Conservation (phyloP, 1,140 invertebrate species). For the Bombus confusus region DNA sequence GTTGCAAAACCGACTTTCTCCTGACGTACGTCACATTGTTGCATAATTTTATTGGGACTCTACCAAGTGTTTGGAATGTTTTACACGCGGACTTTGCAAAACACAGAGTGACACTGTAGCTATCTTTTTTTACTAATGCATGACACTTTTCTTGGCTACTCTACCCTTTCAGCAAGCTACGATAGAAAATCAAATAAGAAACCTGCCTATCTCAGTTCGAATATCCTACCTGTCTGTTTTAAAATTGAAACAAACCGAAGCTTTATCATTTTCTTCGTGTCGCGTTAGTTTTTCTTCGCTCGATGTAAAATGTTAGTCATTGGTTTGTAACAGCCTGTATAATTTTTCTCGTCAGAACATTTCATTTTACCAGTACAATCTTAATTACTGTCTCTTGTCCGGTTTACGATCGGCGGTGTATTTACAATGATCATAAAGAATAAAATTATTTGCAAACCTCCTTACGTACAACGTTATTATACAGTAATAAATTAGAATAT, state of each 20-base stretch:
- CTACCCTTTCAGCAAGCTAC: background rate
- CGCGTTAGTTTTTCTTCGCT: background rate
- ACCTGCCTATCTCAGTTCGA: background rate
- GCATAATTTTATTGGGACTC: constrained; percentile 18
- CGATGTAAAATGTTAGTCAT: background rate
- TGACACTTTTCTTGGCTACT: background rate
- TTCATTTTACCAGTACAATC: no score
- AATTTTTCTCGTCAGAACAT: no score
- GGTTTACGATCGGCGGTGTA: no score
- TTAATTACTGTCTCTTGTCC: no score
- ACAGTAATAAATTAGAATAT: background rate
- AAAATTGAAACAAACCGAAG: background rate
- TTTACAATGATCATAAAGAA: background rate
- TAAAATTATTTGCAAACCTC: background rate
- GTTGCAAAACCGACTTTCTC: constrained; percentile 21
- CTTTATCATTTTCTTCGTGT: background rate
- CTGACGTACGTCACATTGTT: background rate
- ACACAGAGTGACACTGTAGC: background rate
- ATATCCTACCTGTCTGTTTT: background rate
- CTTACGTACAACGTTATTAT: background rate
- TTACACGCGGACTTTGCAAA: background rate
- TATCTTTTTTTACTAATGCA: background rate
- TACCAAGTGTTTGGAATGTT: background rate
- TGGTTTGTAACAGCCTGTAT: no score
- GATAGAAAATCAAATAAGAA: background rate